These are phyloP conservation scores for Rhynchophorus ferrugineus DNA, from an alignment of 1,140 invertebrate genomes.

Conservation along the genomic window DNA sequence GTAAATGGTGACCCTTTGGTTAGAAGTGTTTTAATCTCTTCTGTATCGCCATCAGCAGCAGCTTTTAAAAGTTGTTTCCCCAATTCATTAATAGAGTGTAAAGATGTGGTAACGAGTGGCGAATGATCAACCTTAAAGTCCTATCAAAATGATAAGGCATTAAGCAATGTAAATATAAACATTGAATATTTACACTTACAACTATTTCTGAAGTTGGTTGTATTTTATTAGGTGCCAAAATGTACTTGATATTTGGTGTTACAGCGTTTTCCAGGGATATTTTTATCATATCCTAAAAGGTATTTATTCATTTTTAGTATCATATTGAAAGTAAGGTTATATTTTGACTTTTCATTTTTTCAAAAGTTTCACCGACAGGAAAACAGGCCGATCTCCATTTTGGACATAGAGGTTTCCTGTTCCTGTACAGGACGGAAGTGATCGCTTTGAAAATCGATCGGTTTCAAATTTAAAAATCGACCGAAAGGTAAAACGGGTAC, in stretches of 20 bases:
- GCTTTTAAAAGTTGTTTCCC: constrained; percentile 75
- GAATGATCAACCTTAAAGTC: constrained; percentile 27
- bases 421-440: constrained; percentile 40
- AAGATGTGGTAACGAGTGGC: constrained; percentile 12
- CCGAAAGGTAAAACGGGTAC: background rate
- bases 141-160: constrained; percentile 1
- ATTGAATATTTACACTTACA: constrained; percentile 1
- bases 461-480: background rate
- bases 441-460: constrained; percentile 5
- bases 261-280: constrained; percentile 21
- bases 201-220: constrained; percentile 9
- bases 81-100: constrained; percentile 49
- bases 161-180: constrained; percentile 2
- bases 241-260: constrained; percentile 24
- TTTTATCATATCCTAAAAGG: constrained; percentile 36
- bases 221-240: constrained; percentile 21
- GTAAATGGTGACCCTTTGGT: constrained; percentile 83
- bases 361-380: constrained; percentile 24
- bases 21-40: constrained; percentile 71
- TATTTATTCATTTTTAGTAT: constrained; percentile 11
- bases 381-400: constrained; percentile 36
- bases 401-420: constrained; percentile 37
- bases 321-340: constrained; percentile 18
- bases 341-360: constrained; percentile 21
- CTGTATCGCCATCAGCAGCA: constrained; percentile 69